These are phyloP conservation scores for Torymus tubicola DNA, from an alignment of 2,888 invertebrate species.

Conservation along the genomic window DNA sequence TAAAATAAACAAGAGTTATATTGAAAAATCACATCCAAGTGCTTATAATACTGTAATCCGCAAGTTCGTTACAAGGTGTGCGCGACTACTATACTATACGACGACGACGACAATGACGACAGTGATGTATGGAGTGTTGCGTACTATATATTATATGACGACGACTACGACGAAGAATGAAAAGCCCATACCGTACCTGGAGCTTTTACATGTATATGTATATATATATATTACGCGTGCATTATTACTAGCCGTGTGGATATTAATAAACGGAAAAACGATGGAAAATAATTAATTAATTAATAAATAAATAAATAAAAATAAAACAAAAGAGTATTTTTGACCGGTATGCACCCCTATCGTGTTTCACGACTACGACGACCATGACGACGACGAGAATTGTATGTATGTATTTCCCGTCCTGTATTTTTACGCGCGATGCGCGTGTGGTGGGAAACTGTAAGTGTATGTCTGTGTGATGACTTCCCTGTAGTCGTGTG, in stretches of 20 bases:
- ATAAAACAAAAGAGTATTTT: slow-evolving; percentile 39
- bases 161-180: neutral
- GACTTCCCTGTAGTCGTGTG: no score
- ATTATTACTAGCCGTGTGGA: slow-evolving; percentile 24
- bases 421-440: no score
- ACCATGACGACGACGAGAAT: no score
- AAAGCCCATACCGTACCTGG: neutral
- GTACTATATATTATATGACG: no score
- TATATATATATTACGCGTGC: slow-evolving; percentile 10
- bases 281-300: neutral
- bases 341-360: no score
- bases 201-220: slow-evolving; percentile 19
- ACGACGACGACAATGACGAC: neutral
- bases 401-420: no score
- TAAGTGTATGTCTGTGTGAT: no score
- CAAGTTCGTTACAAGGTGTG: slow-evolving; percentile 41
- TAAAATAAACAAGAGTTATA: slow-evolving; percentile 4
- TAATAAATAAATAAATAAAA: no score
- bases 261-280: slow-evolving; percentile 9
- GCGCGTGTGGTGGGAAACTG: no score
- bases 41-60: slow-evolving; percentile 47
- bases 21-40: slow-evolving; percentile 31
- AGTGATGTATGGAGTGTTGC: no score
- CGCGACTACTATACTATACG: no score
- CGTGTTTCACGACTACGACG: no score